Evolutionary conservation across 2,113 vertebrate genomes (phyloP).

Genomic region (Lagenorhynchus albirostris): DNA sequence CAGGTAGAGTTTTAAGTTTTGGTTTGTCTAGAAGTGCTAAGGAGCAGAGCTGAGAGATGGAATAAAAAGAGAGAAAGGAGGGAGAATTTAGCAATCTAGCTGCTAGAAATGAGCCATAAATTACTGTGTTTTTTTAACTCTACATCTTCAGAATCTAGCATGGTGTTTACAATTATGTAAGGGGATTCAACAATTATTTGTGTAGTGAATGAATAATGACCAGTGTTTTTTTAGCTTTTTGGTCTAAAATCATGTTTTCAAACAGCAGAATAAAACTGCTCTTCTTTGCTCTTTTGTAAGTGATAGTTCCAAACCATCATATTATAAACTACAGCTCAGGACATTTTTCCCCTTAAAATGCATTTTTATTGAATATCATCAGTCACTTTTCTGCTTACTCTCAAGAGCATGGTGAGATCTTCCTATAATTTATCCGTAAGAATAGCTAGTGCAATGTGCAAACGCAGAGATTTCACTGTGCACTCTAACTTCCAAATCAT

Average conservation of each 20-base stretch:
- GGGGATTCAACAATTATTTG: neutral
- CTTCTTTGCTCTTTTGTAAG: conserved; percentile 12
- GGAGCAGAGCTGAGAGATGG: neutral
- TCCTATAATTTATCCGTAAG: conserved; percentile 62
- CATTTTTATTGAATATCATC: conserved; percentile 65
- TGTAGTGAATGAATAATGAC: neutral
- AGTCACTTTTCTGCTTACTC: conserved; percentile 66
- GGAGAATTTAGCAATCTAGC: neutral
- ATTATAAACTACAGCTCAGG: conserved; percentile 42
- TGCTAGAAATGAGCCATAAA: neutral
- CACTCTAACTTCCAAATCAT: conserved; percentile 48
- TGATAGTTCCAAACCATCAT: conserved; percentile 4
- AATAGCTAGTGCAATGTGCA: conserved; percentile 2
- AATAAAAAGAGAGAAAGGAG: neutral
- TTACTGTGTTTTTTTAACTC: neutral
- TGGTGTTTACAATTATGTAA: neutral
- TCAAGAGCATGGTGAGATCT: neutral
- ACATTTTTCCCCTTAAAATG: conserved; percentile 44
- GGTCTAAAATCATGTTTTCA: neutral
- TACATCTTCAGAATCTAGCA: neutral
- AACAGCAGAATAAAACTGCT: neutral
- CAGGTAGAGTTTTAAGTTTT: neutral
- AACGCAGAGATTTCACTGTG: conserved; percentile 9
- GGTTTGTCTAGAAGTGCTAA: neutral
- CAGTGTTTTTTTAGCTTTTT: neutral